phyloP scores from a whole-genome alignment of 2,888 invertebrate genomes.

The Athalia cordata region DNA sequence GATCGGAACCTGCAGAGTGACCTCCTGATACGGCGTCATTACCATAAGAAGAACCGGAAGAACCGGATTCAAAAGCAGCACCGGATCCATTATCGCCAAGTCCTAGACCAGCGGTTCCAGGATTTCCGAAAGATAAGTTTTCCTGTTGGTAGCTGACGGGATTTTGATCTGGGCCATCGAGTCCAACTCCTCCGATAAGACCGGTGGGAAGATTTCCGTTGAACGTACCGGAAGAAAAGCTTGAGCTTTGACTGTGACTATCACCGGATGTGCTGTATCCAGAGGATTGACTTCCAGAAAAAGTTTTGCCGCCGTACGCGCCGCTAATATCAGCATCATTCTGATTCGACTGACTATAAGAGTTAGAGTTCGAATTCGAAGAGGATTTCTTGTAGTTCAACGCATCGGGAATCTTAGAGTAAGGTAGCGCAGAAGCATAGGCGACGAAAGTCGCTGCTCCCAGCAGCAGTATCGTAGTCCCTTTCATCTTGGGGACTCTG shows the following conservation, averaged over 20 bases:
- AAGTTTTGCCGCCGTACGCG: conserved; percentile 50
- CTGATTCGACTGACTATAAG: conserved; percentile 52
- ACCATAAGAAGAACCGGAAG: conserved; percentile 10
- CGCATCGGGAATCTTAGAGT: conserved; percentile 52
- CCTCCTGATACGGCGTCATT: conserved; percentile 1
- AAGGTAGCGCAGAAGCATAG: conserved; percentile 54
- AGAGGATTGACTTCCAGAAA: conserved; percentile 50
- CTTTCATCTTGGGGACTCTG: conserved; percentile 58
- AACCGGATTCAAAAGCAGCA: background rate
- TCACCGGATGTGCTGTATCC: conserved; percentile 51
- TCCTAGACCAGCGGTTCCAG: conserved; percentile 48
- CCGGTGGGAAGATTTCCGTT: conserved; percentile 49
- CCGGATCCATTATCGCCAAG: conserved; percentile 31
- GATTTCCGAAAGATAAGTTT: conserved; percentile 40
- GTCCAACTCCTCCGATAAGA: conserved; percentile 21
- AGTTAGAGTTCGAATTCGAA: conserved; percentile 54
- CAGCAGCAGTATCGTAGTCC: conserved; percentile 55
- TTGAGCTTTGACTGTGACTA: conserved; percentile 51
- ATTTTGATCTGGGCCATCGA: conserved; percentile 27
- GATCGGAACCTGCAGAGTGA: conserved; percentile 16
- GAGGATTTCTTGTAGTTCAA: conserved; percentile 50
- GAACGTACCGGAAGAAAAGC: conserved; percentile 51
- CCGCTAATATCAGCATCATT: conserved; percentile 52
- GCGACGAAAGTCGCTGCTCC: conserved; percentile 55
- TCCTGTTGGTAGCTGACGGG: conserved; percentile 10